Evolutionary conservation across 2,888 invertebrate species (phyloP).

Genomic region (Seira sanloemensis): DNA sequence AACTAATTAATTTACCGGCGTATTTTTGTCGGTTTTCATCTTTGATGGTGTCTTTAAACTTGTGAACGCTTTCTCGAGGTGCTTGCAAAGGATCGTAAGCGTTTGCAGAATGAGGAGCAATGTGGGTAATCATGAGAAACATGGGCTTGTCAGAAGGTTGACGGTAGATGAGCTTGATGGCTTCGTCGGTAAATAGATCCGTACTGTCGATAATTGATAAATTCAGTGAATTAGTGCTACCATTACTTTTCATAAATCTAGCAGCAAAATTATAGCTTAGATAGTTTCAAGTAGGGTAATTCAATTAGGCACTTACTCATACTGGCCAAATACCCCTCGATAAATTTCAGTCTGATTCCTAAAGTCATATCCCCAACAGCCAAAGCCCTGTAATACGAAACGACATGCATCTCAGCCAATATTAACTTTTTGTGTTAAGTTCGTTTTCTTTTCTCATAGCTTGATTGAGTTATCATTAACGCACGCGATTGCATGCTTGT

Average conservation of each 20-base stretch:
- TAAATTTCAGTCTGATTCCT: slow-evolving; percentile 79
- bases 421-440: neutral
- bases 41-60: slow-evolving; percentile 81
- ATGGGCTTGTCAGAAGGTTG: slow-evolving; percentile 76
- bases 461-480: too few species aligned
- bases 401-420: too few species aligned
- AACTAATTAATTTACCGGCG: slow-evolving; percentile 83
- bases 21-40: slow-evolving; percentile 82
- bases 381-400: slow-evolving; percentile 51
- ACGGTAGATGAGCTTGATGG: slow-evolving; percentile 80
- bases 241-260: neutral
- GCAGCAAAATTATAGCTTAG: neutral
- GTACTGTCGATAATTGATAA: slow-evolving; percentile 75
- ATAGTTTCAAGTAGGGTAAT: too few species aligned
- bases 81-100: slow-evolving; percentile 84
- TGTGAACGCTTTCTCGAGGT: slow-evolving; percentile 82
- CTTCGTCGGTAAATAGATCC: slow-evolving; percentile 82
- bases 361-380: slow-evolving; percentile 80
- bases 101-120: slow-evolving; percentile 88
- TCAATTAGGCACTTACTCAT: slow-evolving; percentile 76
- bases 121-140: slow-evolving; percentile 83
- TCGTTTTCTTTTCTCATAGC: too few species aligned
- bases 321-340: slow-evolving; percentile 79
- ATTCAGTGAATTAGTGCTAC: neutral
- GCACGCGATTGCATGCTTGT: too few species aligned